A percentile compares a stretch with the other conserved stretches of the same genome.
Evolutionary conservation across 2,888 invertebrate species (phyloP).

Genomic region (Drosophila prolongata): DNA sequence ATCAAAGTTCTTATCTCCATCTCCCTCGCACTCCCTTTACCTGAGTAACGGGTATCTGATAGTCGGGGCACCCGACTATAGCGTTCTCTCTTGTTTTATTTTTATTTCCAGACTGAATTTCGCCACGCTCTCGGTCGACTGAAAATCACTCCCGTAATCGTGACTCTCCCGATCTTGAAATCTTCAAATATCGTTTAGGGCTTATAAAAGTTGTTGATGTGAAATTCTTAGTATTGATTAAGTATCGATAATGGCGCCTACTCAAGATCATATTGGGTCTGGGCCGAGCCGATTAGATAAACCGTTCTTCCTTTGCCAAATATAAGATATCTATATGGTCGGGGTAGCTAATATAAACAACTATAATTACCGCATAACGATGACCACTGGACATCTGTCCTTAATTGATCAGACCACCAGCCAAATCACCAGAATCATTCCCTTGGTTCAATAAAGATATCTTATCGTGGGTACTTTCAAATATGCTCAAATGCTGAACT

Average conservation of each 20-base stretch:
- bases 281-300: constrained; percentile 57
- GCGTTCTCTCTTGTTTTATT: too few species aligned
- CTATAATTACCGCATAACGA: constrained; percentile 29
- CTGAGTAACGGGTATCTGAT: too few species aligned
- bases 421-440: not conserved
- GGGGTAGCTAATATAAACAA: constrained; percentile 5
- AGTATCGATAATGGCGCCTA: constrained; percentile 29
- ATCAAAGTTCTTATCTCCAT: too few species aligned
- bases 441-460: constrained; percentile 1
- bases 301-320: constrained; percentile 19
- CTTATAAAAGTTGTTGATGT: constrained; percentile 41
- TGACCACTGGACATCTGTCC: constrained; percentile 21
- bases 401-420: constrained; percentile 1
- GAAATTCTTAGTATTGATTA: constrained; percentile 35
- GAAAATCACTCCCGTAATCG: constrained; percentile 46
- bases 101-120: not conserved
- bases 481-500: not conserved
- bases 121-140: not conserved
- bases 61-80: too few species aligned
- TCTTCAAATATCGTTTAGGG: constrained; percentile 25
- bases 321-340: constrained; percentile 26
- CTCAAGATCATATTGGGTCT: constrained; percentile 55
- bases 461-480: not conserved
- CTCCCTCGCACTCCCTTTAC: too few species aligned
- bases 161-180: constrained; percentile 44